Percentiles rank a stretch among this genome's conserved stretches.
These are phyloP conservation scores for Actinernus sp. DNA, from an alignment of 92 coral and sea anemone genomes.

Conservation along the genomic window DNA sequence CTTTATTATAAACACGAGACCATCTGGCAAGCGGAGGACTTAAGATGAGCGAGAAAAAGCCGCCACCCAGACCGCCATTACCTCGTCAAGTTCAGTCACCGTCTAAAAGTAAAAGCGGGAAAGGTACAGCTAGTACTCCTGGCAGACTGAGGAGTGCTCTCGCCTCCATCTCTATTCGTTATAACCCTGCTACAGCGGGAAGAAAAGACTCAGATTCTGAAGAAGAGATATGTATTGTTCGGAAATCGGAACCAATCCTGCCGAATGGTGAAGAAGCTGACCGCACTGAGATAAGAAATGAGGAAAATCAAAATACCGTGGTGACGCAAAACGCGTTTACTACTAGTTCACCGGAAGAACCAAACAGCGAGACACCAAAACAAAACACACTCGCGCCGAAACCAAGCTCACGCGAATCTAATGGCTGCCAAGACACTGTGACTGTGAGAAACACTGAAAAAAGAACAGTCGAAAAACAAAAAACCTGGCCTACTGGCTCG, in stretches of 20 bases:
- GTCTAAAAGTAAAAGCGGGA: conserved; percentile 40
- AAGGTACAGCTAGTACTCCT: conserved; percentile 48
- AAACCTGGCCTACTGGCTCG: conserved; percentile 74
- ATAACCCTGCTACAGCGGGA: conserved; percentile 58
- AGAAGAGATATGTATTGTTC: conserved; percentile 95
- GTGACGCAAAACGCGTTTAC: conserved; percentile 38
- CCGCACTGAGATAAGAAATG: conserved; percentile 2
- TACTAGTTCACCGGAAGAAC: conserved; percentile 13
- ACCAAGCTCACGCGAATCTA: conserved; percentile 11
- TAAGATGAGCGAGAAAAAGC: conserved; percentile 77
- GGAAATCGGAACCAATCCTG: conserved; percentile 54
- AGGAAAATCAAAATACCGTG: conserved; percentile 19
- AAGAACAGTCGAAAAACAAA: conserved; percentile 62
- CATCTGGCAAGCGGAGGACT: conserved; percentile 18
- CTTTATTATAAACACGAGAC: conserved; percentile 20
- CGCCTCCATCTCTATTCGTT: conserved; percentile 93
- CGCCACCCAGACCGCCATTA: conserved; percentile 96
- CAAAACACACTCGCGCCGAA: conserved; percentile 5
- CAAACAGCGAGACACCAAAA: conserved; percentile 21
- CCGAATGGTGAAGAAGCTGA: conserved; percentile 16
- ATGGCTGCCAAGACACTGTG: not conserved
- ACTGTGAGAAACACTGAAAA: conserved; percentile 24
- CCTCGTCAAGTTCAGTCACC: conserved; percentile 60
- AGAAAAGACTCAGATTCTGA: conserved; percentile 85
- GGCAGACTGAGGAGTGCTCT: conserved; percentile 61